These are phyloP conservation scores for Astropecten irregularis DNA, from an alignment of 53 echinoderm and acorn worm species.

Conservation along the genomic window DNA sequence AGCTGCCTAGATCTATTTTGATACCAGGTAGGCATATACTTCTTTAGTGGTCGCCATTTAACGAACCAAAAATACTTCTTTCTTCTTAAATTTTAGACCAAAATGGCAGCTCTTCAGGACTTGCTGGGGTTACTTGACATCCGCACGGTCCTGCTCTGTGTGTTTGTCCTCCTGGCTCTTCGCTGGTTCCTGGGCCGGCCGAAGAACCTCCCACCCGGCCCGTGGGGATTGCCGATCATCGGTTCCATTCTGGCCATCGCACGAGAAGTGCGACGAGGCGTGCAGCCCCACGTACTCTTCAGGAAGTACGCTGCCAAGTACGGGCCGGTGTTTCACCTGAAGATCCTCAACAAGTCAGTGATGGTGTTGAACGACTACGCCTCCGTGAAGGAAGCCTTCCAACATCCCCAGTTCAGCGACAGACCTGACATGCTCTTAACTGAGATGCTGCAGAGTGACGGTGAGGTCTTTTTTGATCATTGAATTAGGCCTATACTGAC, in stretches of 20 bases:
- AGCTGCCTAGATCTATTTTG: no score
- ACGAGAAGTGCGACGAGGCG: slow-evolving; percentile 5
- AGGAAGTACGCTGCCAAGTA: slow-evolving; percentile 26
- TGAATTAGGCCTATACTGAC: no score
- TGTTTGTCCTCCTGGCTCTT: slow-evolving; percentile 5
- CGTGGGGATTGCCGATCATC: slow-evolving; percentile 24
- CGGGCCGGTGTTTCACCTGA: slow-evolving; percentile 34
- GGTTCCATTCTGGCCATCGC: slow-evolving; percentile 18
- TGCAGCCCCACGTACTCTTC: slow-evolving; percentile 10
- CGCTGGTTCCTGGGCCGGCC: slow-evolving; percentile 13
- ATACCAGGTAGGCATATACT: no score
- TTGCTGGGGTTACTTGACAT: no score
- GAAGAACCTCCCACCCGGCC: slow-evolving; percentile 42
- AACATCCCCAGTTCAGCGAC: slow-evolving; percentile 8
- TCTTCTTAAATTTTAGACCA: no score
- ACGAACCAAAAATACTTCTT: no score
- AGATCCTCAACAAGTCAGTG: not conserved
- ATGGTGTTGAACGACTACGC: slow-evolving; percentile 39
- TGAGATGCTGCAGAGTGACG: not conserved
- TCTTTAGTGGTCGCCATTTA: no score
- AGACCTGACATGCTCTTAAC: not conserved
- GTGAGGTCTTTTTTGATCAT: not conserved
- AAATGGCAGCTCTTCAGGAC: no score
- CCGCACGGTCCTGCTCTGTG: not conserved
- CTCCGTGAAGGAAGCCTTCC: slow-evolving; percentile 50